A percentile compares a stretch with the other conserved stretches of the same genome.
Evolutionary conservation across 2,888 invertebrate genomes (phyloP).

Genomic region (Chydorus sphaericus): DNA sequence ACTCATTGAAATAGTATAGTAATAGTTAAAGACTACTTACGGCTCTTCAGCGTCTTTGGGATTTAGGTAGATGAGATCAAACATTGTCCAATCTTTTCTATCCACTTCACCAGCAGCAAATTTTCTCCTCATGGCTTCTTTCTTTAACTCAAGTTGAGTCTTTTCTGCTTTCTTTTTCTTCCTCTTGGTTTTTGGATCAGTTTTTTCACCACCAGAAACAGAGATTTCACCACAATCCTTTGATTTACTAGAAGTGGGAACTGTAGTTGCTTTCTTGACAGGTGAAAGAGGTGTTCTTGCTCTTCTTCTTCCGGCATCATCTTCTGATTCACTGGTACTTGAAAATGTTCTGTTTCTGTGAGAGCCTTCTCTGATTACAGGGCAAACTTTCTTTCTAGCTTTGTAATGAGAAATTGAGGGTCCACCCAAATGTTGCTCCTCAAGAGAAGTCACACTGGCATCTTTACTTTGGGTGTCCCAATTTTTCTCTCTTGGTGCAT

Average conservation of each 20-base stretch:
- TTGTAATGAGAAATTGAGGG: neutral
- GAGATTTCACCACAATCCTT: neutral
- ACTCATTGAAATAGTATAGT: neutral
- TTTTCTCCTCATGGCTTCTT: conserved; percentile 17
- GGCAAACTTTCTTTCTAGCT: neutral
- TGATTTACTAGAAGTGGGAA: neutral
- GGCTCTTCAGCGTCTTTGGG: conserved; percentile 34
- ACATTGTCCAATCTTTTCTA: conserved; percentile 55
- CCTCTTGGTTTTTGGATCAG: neutral
- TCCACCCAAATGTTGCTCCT: neutral
- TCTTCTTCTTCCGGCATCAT: neutral
- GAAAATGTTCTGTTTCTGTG: conserved; percentile 12
- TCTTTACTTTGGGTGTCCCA: too few species aligned
- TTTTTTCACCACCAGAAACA: neutral
- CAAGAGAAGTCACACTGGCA: too few species aligned
- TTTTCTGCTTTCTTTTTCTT: conserved; percentile 4
- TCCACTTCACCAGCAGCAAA: conserved; percentile 24
- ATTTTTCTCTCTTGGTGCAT: too few species aligned
- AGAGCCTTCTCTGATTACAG: neutral
- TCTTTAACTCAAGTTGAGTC: conserved; percentile 10
- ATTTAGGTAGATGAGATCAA: conserved; percentile 83
- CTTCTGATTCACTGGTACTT: conserved; percentile 14
- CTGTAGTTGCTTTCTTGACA: neutral
- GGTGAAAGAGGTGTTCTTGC: neutral
- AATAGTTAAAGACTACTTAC: neutral